A percentile compares a stretch with the other conserved stretches of the same genome.
These are phyloP conservation scores for Stegostoma tigrinum DNA, from an alignment of 2,113 vertebrate genomes.

Conservation along the genomic window DNA sequence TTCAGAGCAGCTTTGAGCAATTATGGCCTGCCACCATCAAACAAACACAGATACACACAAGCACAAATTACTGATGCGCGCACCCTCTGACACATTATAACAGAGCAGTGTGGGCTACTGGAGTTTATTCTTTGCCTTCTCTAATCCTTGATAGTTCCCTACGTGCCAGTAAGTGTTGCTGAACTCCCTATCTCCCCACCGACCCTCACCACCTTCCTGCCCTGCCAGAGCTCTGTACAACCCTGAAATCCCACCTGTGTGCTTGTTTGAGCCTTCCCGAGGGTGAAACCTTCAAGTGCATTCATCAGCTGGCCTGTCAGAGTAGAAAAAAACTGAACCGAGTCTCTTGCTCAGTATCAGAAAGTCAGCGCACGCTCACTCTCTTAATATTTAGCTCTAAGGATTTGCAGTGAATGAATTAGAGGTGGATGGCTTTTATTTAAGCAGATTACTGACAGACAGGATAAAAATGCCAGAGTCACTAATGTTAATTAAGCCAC, in stretches of 20 bases:
- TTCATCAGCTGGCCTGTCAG: background rate
- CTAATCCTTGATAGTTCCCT: background rate
- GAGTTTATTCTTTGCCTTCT: background rate
- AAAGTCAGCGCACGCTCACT: background rate
- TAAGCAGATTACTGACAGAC: conserved; percentile 16
- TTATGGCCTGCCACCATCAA: background rate
- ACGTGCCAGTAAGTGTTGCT: background rate
- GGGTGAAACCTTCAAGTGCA: background rate
- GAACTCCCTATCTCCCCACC: background rate
- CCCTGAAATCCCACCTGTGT: background rate
- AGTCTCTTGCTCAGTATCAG: background rate
- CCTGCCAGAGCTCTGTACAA: background rate
- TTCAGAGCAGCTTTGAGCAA: background rate
- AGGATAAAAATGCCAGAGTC: background rate
- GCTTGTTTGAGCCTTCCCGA: background rate
- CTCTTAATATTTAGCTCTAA: background rate
- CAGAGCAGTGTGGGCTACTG: background rate
- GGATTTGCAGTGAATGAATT: conserved; percentile 10
- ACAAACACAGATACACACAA: background rate
- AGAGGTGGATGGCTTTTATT: background rate
- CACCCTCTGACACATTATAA: background rate
- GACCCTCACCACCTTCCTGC: background rate
- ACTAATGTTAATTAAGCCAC: conserved; percentile 28
- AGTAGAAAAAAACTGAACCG: background rate
- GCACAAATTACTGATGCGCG: too few species aligned